phyloP scores from a whole-genome alignment of 2,888 invertebrate genomes.

The Zygothrica quintamaculata region DNA sequence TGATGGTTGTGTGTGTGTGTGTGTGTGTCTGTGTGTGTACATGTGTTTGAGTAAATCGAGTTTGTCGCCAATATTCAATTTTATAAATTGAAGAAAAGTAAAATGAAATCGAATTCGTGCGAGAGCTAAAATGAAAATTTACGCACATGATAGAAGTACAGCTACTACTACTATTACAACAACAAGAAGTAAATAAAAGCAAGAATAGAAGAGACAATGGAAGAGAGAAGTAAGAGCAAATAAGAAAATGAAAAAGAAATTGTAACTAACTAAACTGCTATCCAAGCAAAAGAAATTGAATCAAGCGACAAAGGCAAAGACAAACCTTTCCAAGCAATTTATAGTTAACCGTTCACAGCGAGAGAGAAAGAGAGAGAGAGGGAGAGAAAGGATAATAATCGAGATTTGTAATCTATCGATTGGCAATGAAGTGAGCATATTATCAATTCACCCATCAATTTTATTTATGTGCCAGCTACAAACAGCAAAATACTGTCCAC shows the following conservation, averaged over 20 bases:
- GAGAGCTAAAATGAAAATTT: slow-evolving; percentile 50
- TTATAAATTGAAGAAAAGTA: slow-evolving; percentile 70
- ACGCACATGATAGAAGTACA: slow-evolving; percentile 39
- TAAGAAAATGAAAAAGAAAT: background rate
- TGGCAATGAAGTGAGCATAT: background rate
- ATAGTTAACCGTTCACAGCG: too few species aligned
- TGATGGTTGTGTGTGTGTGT: background rate
- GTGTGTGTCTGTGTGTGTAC: slow-evolving; percentile 10
- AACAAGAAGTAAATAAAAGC: too few species aligned
- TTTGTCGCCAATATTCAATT: slow-evolving; percentile 78
- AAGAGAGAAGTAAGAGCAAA: slow-evolving; percentile 2
- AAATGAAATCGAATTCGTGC: slow-evolving; percentile 61
- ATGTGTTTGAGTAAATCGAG: slow-evolving; percentile 67
- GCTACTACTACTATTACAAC: too few species aligned
- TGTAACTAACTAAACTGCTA: slow-evolving; percentile 8
- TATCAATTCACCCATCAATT: slow-evolving; percentile 8
- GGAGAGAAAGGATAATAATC: too few species aligned
- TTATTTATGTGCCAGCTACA: slow-evolving; percentile 24
- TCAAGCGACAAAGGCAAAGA: slow-evolving; percentile 16
- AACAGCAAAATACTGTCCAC: slow-evolving; percentile 24
- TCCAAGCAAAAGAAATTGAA: slow-evolving; percentile 42
- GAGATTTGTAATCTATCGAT: slow-evolving; percentile 13
- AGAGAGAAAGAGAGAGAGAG: too few species aligned
- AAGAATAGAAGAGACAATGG: too few species aligned
- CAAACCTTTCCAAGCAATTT: slow-evolving; percentile 4